phyloP scores from a whole-genome alignment of 1,140 invertebrate species.

The Musca vetustissima region DNA sequence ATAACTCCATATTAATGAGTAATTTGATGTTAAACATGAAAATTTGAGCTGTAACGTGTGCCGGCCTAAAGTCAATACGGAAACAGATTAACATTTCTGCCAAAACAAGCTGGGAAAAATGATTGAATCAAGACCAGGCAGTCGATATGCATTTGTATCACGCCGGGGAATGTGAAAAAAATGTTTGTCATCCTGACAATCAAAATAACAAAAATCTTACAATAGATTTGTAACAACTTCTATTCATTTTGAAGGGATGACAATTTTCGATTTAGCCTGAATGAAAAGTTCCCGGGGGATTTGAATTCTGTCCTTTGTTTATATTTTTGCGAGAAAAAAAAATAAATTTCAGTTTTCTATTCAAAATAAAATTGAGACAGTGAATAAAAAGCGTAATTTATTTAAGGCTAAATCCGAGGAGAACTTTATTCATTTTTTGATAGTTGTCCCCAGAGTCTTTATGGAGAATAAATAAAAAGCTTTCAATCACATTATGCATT shows the following conservation, averaged over 20 bases:
- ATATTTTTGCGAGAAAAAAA: no score
- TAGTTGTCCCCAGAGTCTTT: constrained; percentile 25
- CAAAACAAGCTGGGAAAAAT: background rate
- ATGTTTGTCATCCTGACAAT: background rate
- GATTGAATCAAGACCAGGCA: background rate
- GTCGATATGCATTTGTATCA: no score
- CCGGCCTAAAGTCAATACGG: constrained; percentile 7
- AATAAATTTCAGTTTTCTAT: no score
- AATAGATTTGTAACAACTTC: constrained; percentile 6
- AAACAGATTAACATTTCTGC: constrained; percentile 17
- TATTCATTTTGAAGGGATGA: background rate
- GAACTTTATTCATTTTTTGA: constrained; percentile 25
- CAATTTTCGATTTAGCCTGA: background rate
- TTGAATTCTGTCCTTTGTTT: background rate
- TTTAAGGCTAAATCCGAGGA: no score
- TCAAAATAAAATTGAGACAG: no score
- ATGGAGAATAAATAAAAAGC: background rate
- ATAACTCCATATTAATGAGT: constrained; percentile 10
- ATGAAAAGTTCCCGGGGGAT: background rate
- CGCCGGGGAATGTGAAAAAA: background rate
- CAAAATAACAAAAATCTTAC: background rate
- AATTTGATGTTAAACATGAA: constrained; percentile 18
- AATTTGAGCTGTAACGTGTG: constrained; percentile 20
- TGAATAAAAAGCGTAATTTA: no score
- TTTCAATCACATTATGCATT: background rate